Percentiles rank a stretch among this genome's conserved stretches.
Evolutionary conservation across 2,888 invertebrate genomes (phyloP).

Genomic region (Deilephila porcellus): DNA sequence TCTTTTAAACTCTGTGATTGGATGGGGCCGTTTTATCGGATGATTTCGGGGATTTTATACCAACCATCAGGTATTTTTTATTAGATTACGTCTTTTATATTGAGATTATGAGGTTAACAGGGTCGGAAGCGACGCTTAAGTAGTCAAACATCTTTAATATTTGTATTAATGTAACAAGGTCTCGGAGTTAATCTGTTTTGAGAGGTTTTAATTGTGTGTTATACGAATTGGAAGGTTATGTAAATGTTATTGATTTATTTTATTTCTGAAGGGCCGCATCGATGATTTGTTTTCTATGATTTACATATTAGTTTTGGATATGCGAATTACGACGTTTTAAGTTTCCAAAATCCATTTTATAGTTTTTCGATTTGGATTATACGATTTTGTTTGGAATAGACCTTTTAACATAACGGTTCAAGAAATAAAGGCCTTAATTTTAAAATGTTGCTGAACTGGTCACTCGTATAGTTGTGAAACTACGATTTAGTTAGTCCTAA

Average conservation of each 20-base stretch:
- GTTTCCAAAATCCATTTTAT: too few relatives aligned
- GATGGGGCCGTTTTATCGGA: slow-evolving; percentile 67
- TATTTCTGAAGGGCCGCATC: not conserved
- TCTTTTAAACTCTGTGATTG: slow-evolving; percentile 70
- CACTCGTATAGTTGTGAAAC: too few relatives aligned
- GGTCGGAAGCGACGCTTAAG: slow-evolving; percentile 9
- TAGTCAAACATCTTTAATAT: slow-evolving; percentile 17
- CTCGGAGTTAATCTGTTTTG: slow-evolving; percentile 5
- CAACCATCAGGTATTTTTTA: slow-evolving; percentile 25
- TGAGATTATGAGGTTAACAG: slow-evolving; percentile 24
- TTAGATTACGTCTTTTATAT: slow-evolving; percentile 27
- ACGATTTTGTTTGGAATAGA: too few relatives aligned
- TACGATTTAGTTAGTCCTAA: too few relatives aligned
- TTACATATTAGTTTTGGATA: too few relatives aligned
- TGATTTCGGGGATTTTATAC: slow-evolving; percentile 41
- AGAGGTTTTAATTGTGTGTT: slow-evolving; percentile 1
- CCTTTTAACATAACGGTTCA: too few relatives aligned
- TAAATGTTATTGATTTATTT: slow-evolving; percentile 5
- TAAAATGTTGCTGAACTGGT: too few relatives aligned
- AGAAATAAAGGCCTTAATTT: too few relatives aligned
- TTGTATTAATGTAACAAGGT: slow-evolving; percentile 16
- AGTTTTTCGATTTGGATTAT: too few relatives aligned
- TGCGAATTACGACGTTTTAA: too few relatives aligned
- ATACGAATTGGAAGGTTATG: slow-evolving; percentile 2
- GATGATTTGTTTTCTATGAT: not conserved